Conservation (phyloP, 2,113 vertebrate genomes). For the Xenus cinereus region DNA sequence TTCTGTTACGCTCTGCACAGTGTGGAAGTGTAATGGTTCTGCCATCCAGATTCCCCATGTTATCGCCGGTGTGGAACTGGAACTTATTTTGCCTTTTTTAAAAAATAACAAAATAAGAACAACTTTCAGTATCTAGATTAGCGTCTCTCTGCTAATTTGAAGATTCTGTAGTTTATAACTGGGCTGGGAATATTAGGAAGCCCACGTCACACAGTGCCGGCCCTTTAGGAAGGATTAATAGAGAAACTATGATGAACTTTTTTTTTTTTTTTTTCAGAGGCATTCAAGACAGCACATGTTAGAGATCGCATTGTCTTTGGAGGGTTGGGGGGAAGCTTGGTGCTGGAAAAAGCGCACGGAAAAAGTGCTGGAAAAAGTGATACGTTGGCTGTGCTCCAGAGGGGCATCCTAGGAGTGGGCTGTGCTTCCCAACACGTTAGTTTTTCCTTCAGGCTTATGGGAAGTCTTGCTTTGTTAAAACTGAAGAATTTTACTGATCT, state of each 20-base stretch:
- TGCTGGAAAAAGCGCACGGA: not conserved
- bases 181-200: not conserved
- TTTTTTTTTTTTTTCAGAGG: not conserved
- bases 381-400: not conserved
- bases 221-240: not conserved
- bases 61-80: not conserved
- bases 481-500: not conserved
- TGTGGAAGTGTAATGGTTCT: not conserved
- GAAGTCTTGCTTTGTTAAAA: not conserved
- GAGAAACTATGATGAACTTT: not conserved
- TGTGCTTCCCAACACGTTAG: not conserved
- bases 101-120: not conserved
- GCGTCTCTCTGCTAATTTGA: not conserved
- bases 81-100: not conserved
- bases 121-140: not conserved
- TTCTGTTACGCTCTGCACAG: not conserved
- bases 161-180: not conserved
- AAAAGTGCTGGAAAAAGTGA: not conserved
- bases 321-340: not conserved
- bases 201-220: not conserved
- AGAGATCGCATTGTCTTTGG: not conserved
- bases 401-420: not conserved
- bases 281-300: not conserved
- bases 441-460: not conserved
- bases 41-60: not conserved